A percentile compares a stretch with the other conserved stretches of the same genome.
Evolutionary conservation across 2,888 invertebrate species (phyloP).

Genomic region (Thymelicus lineola): DNA sequence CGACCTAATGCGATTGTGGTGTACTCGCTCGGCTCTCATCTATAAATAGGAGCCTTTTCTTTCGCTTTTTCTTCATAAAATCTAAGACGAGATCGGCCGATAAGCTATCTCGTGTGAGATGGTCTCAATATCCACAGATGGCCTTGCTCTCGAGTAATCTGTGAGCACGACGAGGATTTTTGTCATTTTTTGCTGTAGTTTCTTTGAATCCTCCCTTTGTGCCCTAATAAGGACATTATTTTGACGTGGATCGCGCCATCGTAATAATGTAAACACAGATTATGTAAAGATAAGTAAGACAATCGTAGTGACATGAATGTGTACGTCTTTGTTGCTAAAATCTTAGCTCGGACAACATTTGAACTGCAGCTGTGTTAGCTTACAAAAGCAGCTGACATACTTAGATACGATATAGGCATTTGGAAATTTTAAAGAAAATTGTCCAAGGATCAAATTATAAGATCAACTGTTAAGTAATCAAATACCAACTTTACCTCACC

Average conservation of each 20-base stretch:
- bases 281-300: slow-evolving; percentile 81
- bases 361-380: slow-evolving; percentile 33
- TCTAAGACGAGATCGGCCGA: slow-evolving; percentile 79
- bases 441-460: no score
- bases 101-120: slow-evolving; percentile 82
- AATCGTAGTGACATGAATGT: slow-evolving; percentile 65
- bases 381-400: neutral
- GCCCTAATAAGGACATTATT: slow-evolving; percentile 84
- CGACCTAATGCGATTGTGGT: slow-evolving; percentile 80
- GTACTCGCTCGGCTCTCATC: slow-evolving; percentile 70
- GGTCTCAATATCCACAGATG: slow-evolving; percentile 85
- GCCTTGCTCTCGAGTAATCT: slow-evolving; percentile 80
- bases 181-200: slow-evolving; percentile 78
- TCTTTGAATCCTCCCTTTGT: slow-evolving; percentile 81
- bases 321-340: slow-evolving; percentile 57
- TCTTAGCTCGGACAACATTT: slow-evolving; percentile 20
- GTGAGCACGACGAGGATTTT: slow-evolving; percentile 69
- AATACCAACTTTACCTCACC: no score
- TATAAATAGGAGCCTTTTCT: slow-evolving; percentile 84
- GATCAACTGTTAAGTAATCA: no score
- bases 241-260: slow-evolving; percentile 79
- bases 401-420: neutral
- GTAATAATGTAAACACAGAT: slow-evolving; percentile 83
- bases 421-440: no score
- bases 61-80: slow-evolving; percentile 82